Conservation (phyloP, 2,888 invertebrate genomes). For the Cerastis rubricosa region DNA sequence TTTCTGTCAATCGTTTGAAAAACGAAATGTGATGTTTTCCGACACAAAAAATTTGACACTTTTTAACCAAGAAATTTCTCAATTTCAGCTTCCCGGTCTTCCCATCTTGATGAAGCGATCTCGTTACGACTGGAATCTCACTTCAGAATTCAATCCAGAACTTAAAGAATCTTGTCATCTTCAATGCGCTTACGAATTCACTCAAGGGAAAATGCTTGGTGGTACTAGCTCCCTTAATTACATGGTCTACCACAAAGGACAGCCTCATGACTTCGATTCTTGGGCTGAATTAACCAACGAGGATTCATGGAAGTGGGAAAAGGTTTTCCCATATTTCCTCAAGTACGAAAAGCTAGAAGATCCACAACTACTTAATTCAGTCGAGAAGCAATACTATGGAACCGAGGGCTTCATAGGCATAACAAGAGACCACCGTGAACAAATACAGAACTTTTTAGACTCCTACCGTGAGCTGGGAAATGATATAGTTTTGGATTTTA, state of each 20-base stretch:
- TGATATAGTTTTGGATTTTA: constrained; percentile 70
- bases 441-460: constrained; percentile 65
- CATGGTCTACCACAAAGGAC: constrained; percentile 73
- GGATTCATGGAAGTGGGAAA: constrained; percentile 71
- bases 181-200: constrained; percentile 56
- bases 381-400: constrained; percentile 62
- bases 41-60: not conserved
- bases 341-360: constrained; percentile 71
- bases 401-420: constrained; percentile 65
- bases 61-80: not conserved
- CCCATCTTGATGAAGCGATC: constrained; percentile 63
- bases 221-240: constrained; percentile 75
- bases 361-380: constrained; percentile 55
- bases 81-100: constrained; percentile 70
- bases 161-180: constrained; percentile 56
- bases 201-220: constrained; percentile 75
- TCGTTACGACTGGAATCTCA: constrained; percentile 73
- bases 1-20: not conserved
- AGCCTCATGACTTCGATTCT: constrained; percentile 69
- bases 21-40: not conserved
- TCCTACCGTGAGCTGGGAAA: constrained; percentile 81
- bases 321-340: constrained; percentile 70
- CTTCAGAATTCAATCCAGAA: constrained; percentile 62
- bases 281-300: constrained; percentile 70
- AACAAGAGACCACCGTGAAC: constrained; percentile 58